phyloP scores from a whole-genome alignment of 2,888 invertebrate genomes.

The Drosophila acutilabella region DNA sequence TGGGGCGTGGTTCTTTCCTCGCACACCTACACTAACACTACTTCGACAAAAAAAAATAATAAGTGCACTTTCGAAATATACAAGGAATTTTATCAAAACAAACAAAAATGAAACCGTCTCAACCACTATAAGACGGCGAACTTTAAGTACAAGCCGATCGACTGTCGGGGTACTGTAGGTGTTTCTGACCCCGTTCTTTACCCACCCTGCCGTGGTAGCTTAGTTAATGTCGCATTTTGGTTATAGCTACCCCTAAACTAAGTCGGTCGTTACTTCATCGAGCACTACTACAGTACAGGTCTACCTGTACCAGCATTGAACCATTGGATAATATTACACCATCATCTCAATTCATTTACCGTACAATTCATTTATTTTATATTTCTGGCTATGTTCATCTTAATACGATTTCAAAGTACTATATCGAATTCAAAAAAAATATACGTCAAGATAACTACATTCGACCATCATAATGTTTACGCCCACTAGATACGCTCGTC shows the following conservation, averaged over 20 bases:
- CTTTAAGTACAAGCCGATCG: neutral
- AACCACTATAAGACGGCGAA: neutral
- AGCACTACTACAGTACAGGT: neutral
- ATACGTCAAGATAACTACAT: neutral
- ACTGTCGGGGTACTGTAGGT: too few relatives aligned
- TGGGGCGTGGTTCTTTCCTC: neutral
- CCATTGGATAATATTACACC: neutral
- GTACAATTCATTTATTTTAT: neutral
- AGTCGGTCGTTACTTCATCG: neutral
- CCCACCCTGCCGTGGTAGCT: too few relatives aligned
- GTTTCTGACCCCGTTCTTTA: too few relatives aligned
- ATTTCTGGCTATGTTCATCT: neutral
- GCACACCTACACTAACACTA: neutral
- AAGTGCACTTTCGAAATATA: neutral
- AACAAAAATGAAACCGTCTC: neutral
- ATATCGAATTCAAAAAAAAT: too few relatives aligned
- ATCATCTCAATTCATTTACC: neutral
- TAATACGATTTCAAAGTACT: too few relatives aligned
- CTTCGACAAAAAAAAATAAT: neutral
- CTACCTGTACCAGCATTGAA: slow-evolving; percentile 1
- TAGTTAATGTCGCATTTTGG: too few relatives aligned
- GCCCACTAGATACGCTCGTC: too few relatives aligned
- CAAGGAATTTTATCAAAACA: neutral
- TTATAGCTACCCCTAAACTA: neutral
- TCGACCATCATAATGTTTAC: too few relatives aligned